These are phyloP conservation scores for Tetragonula clypearis DNA, from an alignment of 1,140 invertebrate species.

Conservation along the genomic window DNA sequence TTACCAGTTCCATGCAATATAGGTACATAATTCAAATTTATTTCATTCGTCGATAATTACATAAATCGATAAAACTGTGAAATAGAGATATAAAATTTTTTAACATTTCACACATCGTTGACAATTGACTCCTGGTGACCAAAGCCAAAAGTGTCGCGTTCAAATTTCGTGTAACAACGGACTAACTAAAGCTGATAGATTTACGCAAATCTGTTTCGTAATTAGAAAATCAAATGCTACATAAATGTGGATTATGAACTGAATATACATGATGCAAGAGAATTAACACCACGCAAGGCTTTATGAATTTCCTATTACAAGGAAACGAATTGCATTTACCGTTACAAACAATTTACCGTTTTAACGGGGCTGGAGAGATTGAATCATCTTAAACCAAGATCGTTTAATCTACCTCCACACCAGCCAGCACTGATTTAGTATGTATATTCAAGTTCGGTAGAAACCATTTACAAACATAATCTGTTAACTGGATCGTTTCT, in stretches of 20 bases:
- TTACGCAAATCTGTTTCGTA: not conserved
- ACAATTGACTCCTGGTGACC: not conserved
- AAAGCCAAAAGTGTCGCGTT: not conserved
- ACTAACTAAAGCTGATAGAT: not conserved
- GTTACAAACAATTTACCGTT: not conserved
- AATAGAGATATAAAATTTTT: too few species aligned
- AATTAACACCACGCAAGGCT: not conserved
- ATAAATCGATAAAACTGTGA: too few species aligned
- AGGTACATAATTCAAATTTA: too few species aligned
- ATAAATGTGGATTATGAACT: not conserved
- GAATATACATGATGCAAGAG: not conserved
- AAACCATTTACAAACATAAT: not conserved
- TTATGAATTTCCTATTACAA: not conserved
- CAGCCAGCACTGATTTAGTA: not conserved
- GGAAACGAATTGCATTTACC: not conserved
- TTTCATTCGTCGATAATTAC: too few species aligned
- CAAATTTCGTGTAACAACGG: not conserved
- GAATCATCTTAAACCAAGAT: not conserved
- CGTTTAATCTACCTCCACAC: not conserved
- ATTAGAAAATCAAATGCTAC: not conserved
- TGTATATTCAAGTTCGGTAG: not conserved
- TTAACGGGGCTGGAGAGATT: not conserved
- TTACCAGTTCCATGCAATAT: too few species aligned
- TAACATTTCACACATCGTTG: too few species aligned
- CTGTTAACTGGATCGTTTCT: too few species aligned